phyloP scores from a whole-genome alignment of 2,113 vertebrate species.

The Polyodon spathula region DNA sequence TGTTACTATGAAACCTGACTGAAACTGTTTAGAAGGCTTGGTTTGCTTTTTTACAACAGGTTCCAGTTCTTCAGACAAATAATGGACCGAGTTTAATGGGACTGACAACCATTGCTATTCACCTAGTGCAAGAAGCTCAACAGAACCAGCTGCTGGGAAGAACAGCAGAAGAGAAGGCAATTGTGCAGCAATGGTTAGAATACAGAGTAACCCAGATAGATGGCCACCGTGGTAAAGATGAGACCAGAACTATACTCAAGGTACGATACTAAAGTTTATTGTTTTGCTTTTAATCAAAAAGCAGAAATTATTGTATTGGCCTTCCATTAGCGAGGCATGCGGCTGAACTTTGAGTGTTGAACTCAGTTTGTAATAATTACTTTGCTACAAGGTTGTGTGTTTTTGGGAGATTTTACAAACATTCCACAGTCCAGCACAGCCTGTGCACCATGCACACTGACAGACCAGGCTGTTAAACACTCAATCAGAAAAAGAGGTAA shows the following conservation, averaged over 20 bases:
- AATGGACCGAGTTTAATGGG: slow-evolving; percentile 69
- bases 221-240: slow-evolving; percentile 59
- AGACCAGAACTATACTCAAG: slow-evolving; percentile 64
- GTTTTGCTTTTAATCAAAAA: no score
- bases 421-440: no score
- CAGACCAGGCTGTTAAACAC: no score
- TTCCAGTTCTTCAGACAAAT: slow-evolving; percentile 87
- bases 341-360: no score
- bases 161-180: slow-evolving; percentile 68
- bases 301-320: no score
- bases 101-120: slow-evolving; percentile 71
- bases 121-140: slow-evolving; percentile 75
- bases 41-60: slow-evolving; percentile 36
- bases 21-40: no score
- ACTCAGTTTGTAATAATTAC: no score
- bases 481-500: no score
- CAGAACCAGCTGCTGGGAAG: slow-evolving; percentile 71
- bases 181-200: slow-evolving; percentile 91
- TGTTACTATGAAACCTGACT: not conserved
- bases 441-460: no score
- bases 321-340: no score
- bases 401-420: no score
- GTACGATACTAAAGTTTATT: slow-evolving; percentile 38
- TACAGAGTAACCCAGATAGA: slow-evolving; percentile 76
- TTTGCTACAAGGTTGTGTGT: no score